A percentile compares a stretch with the other conserved stretches of the same genome.
Evolutionary conservation across 2,888 invertebrate species (phyloP).

Genomic region (Holacanthella duospinosa): DNA sequence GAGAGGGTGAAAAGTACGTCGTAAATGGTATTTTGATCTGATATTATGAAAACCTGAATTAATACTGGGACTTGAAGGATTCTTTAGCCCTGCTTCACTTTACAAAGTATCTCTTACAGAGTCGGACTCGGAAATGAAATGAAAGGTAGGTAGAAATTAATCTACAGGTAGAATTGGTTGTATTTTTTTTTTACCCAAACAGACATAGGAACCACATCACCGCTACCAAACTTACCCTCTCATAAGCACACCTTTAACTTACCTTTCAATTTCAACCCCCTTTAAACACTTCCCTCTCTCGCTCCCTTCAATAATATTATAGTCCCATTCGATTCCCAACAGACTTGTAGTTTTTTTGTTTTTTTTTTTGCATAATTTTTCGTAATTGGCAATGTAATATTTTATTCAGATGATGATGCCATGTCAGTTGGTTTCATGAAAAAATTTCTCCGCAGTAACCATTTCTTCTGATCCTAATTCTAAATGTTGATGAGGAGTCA

Average conservation of each 20-base stretch:
- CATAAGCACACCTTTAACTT: background rate
- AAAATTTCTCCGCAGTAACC: too few relatives aligned
- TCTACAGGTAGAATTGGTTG: constrained; percentile 35
- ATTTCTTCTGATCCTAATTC: too few relatives aligned
- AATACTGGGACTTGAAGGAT: constrained; percentile 6
- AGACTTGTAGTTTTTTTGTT: too few relatives aligned
- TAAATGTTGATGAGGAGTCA: too few relatives aligned
- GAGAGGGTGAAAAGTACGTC: too few relatives aligned
- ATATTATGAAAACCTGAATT: constrained; percentile 12
- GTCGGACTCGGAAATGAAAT: constrained; percentile 37
- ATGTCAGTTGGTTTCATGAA: too few relatives aligned
- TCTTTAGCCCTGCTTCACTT: background rate
- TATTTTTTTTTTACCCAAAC: background rate
- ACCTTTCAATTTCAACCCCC: constrained; percentile 7
- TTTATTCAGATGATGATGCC: too few relatives aligned
- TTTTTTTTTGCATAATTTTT: too few relatives aligned
- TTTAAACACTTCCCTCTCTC: background rate
- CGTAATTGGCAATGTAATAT: too few relatives aligned
- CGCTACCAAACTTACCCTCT: background rate
- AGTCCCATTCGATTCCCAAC: too few relatives aligned
- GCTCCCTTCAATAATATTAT: too few relatives aligned
- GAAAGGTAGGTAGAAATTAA: constrained; percentile 27
- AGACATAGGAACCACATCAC: background rate
- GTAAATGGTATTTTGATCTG: background rate
- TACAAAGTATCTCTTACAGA: constrained; percentile 35